phyloP scores from a whole-genome alignment of 2,888 invertebrate species.

The Pandemis cinnamomeana region DNA sequence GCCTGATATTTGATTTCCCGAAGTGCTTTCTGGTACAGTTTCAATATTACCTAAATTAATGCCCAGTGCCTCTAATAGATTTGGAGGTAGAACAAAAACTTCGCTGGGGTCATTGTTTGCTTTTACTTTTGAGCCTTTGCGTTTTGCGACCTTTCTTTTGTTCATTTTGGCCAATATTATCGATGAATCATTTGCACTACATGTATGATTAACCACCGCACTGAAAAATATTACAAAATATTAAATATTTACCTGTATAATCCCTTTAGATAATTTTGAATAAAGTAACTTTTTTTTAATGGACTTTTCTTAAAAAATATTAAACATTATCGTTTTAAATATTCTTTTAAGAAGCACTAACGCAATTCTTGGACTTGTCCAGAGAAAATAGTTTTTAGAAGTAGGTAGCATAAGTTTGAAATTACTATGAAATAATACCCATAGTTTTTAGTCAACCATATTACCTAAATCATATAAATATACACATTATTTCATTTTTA shows the following conservation, averaged over 20 bases:
- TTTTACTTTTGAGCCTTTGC: constrained; percentile 41
- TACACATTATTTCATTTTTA: no score
- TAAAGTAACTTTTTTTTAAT: neutral
- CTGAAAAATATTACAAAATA: constrained; percentile 23
- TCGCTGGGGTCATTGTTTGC: constrained; percentile 51
- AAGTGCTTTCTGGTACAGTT: constrained; percentile 41
- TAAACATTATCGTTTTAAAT: no score
- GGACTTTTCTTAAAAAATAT: neutral
- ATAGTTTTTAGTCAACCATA: no score
- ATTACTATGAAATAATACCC: no score
- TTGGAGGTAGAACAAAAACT: constrained; percentile 75
- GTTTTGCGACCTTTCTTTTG: constrained; percentile 41
- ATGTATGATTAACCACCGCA: constrained; percentile 3
- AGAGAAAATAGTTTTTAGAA: no score
- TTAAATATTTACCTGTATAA: neutral
- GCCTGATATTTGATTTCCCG: constrained; percentile 39
- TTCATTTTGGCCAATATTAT: constrained; percentile 31
- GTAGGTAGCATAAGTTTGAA: no score
- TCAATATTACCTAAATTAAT: constrained; percentile 63
- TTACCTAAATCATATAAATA: no score
- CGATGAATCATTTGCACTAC: neutral
- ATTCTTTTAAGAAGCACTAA: no score
- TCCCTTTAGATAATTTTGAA: neutral
- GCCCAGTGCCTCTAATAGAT: constrained; percentile 75
- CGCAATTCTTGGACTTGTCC: no score